These are phyloP conservation scores for Cryptosula pallasiana DNA, from an alignment of 2,888 invertebrate species.

Conservation along the genomic window DNA sequence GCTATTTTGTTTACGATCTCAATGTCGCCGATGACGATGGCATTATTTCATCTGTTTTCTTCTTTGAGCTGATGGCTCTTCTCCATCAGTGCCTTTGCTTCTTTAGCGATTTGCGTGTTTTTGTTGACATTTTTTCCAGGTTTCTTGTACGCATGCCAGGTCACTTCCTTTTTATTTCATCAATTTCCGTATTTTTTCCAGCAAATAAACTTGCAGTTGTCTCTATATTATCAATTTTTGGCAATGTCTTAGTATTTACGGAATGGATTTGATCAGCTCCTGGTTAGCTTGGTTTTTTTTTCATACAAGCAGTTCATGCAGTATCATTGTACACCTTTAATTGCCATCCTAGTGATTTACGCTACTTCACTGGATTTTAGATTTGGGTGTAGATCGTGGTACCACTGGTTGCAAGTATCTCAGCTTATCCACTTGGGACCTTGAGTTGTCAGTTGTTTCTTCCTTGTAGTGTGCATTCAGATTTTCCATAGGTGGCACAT, in stretches of 20 bases:
- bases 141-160: background rate
- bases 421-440: background rate
- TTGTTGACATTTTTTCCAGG: background rate
- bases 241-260: background rate
- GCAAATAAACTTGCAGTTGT: background rate
- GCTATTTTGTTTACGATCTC: background rate
- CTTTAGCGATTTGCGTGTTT: background rate
- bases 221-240: background rate
- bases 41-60: conserved; percentile 12
- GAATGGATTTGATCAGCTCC: background rate
- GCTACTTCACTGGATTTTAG: background rate
- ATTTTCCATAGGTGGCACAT: background rate
- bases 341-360: background rate
- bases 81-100: conserved; percentile 9
- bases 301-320: background rate
- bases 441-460: background rate
- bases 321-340: background rate
- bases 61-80: background rate
- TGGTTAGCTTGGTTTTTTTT: background rate
- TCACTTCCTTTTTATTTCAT: background rate
- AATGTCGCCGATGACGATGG: background rate
- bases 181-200: background rate
- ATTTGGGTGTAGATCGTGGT: background rate
- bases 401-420: background rate
- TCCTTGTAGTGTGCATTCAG: conserved; percentile 1